A percentile compares a stretch with the other conserved stretches of the same genome.
Conservation (phyloP, 2,888 invertebrate species). For the Phlogophora meticulosa region DNA sequence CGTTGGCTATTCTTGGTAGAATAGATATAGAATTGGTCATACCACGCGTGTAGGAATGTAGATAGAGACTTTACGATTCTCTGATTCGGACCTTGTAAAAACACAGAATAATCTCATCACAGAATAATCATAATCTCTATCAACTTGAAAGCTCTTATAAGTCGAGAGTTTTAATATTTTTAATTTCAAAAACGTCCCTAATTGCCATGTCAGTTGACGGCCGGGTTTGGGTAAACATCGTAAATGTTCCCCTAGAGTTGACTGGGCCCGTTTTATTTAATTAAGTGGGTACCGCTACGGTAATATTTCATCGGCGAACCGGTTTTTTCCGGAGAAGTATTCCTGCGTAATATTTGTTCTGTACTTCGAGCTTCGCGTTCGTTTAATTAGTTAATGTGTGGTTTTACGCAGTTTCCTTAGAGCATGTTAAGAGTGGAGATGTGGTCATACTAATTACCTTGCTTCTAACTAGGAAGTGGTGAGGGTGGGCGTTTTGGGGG, state of each 20-base stretch:
- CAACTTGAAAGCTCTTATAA: slow-evolving; percentile 5
- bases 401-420: not conserved
- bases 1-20: too few species aligned
- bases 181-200: slow-evolving; percentile 67
- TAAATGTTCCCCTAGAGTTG: slow-evolving; percentile 69
- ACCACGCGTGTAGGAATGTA: too few species aligned
- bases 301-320: slow-evolving; percentile 57
- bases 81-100: not conserved
- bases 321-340: slow-evolving; percentile 28
- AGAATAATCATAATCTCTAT: too few species aligned
- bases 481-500: too few species aligned
- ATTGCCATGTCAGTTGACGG: slow-evolving; percentile 71
- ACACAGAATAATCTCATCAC: slow-evolving; percentile 20
- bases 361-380: slow-evolving; percentile 7
- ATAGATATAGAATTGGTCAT: too few species aligned
- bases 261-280: slow-evolving; percentile 69
- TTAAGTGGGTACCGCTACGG: slow-evolving; percentile 64
- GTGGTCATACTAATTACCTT: not conserved
- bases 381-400: slow-evolving; percentile 48
- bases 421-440: not conserved
- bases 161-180: slow-evolving; percentile 61
- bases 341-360: slow-evolving; percentile 42
- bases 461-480: too few species aligned
- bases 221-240: slow-evolving; percentile 69
- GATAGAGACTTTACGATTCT: not conserved